Base-by-base conservation (phyloP, 1,140 invertebrate genomes). In the Dufourea novaeangliae region DNA sequence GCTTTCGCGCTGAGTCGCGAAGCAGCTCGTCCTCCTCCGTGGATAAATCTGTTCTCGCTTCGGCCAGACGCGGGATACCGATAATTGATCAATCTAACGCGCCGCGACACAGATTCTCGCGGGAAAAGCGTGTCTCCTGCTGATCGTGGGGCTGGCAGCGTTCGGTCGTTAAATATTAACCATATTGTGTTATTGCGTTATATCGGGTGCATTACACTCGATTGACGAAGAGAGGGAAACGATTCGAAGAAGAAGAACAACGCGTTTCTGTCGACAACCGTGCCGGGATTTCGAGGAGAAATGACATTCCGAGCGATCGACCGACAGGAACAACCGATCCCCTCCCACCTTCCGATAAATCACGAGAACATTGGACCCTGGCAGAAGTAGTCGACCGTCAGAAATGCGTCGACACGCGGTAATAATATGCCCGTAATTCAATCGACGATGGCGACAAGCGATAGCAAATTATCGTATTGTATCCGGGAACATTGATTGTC, bases 111-210 rank as follows among this genome's bases (percentile, higher is more conserved):
- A n/a, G n/a, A n/a, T n/a, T n/a, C n/a, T n/a, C n/a, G n/a, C n/a
- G n/a, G n/a, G n/a, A n/a, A n/a, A n/a, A n/a, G n/a, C n/a, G n/a
- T n/a, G n/a, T n/a, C n/a, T n/a, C n/a, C n/a, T n/a, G n/a, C n/a
- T n/a, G n/a, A n/a, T n/a, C n/a, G n/a, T n/a, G n/a, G n/a, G n/a
- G 62, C 57, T 81, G 82, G 74, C 83, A 85, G 54, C 79, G 79
- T 81, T 69, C 76, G 74, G 78, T 81, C 71, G 64, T 39, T 46
- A 46, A 67, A 79, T 74, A 85, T 84, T 67, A 72, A 84, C 73
- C 37, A 50, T 25, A n/a, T n/a, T n/a, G n/a, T n/a, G 12, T 20
- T 11, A 14, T 8, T 46, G 17, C n/a, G 14, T 25, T 32, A 14
- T 0, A 56, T 46, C 44, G 44, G 10, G 10, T 2, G 44, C 44